Evolutionary conservation across 2,113 vertebrate species (phyloP).

Genomic region (Stegastes partitus): DNA sequence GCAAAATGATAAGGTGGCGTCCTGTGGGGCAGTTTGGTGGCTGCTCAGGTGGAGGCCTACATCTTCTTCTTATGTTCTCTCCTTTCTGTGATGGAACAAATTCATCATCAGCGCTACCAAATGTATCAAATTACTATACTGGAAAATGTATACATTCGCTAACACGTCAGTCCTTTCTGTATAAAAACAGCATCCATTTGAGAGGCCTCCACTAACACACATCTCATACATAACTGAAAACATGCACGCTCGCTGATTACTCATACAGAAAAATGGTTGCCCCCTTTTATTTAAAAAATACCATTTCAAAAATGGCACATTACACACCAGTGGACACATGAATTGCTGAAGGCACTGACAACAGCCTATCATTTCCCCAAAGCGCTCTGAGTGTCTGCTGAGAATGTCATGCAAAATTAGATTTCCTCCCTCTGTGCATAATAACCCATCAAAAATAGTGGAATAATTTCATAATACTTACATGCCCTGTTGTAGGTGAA

Average conservation of each 20-base stretch:
- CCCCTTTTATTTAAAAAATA: background rate
- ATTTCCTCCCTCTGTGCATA: slow-evolving; percentile 30
- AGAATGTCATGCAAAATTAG: slow-evolving; percentile 49
- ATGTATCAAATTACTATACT: background rate
- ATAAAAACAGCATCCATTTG: slow-evolving; percentile 2
- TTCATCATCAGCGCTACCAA: slow-evolving; percentile 5
- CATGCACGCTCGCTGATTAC: background rate
- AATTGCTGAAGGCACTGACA: slow-evolving; percentile 29
- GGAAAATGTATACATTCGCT: background rate
- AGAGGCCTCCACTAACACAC: background rate
- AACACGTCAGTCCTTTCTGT: background rate
- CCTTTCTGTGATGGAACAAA: background rate
- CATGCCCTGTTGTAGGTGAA: slow-evolving; percentile 19
- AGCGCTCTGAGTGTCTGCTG: background rate
- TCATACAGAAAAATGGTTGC: slow-evolving; percentile 2
- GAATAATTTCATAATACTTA: slow-evolving; percentile 44
- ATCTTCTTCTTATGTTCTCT: background rate
- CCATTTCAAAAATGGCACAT: slow-evolving; percentile 19
- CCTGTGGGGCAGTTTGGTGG: background rate
- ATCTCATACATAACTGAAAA: background rate
- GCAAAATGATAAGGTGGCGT: background rate
- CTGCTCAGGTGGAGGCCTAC: background rate
- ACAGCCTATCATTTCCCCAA: slow-evolving; percentile 40
- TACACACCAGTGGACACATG: slow-evolving; percentile 20
- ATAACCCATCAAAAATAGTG: slow-evolving; percentile 33